Evolutionary conservation across 2,113 vertebrate species (phyloP).

Genomic region (Pristiophorus japonicus): DNA sequence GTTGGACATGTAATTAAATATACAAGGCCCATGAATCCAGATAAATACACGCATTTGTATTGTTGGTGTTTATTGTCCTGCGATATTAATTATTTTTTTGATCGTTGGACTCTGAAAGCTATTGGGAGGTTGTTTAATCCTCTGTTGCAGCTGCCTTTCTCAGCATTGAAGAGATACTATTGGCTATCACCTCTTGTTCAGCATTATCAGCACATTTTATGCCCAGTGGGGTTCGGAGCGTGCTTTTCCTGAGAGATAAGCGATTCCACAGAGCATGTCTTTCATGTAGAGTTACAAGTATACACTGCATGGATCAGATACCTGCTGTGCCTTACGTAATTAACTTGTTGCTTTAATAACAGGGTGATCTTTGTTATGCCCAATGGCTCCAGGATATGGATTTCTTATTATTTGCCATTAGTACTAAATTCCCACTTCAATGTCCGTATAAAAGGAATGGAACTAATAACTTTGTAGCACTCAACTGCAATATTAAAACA

Average conservation of each 20-base stretch:
- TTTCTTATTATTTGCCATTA: neutral
- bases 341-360: neutral
- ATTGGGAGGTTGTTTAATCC: neutral
- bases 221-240: neutral
- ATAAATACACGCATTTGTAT: neutral
- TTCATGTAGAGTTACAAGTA: neutral
- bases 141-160: neutral
- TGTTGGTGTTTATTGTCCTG: neutral
- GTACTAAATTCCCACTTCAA: neutral
- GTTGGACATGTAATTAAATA: neutral
- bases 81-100: neutral
- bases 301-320: neutral
- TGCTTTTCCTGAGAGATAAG: neutral
- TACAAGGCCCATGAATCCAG: neutral
- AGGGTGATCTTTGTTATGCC: neutral
- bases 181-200: neutral
- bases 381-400: neutral
- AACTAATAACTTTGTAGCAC: neutral
- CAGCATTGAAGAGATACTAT: neutral
- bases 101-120: neutral
- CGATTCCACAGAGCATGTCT: neutral
- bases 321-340: neutral
- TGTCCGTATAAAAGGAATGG: neutral
- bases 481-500: neutral
- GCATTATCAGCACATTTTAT: neutral